A percentile compares a stretch with the other conserved stretches of the same genome.
Evolutionary conservation across 2,888 invertebrate species (phyloP).

Genomic region (Corythucha ciliata): DNA sequence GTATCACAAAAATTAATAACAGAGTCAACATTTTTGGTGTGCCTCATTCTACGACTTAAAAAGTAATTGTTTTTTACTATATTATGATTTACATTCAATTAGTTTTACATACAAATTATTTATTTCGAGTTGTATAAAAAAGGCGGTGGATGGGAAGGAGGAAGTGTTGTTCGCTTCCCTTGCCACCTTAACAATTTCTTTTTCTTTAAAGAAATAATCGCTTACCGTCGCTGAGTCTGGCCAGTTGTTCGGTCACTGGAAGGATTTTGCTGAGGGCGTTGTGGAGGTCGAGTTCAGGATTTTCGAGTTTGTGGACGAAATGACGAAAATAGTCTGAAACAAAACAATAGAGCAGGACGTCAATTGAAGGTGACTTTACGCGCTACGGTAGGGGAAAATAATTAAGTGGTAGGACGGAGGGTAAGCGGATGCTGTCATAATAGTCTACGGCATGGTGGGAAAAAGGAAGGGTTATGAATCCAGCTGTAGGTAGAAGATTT

Average conservation of each 20-base stretch:
- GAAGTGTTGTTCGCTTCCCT: neutral
- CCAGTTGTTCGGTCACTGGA: constrained; percentile 60
- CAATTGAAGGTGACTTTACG: too few relatives aligned
- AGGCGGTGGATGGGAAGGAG: neutral
- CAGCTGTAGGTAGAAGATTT: too few relatives aligned
- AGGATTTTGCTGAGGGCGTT: constrained; percentile 39
- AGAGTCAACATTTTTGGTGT: too few relatives aligned
- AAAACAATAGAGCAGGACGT: constrained; percentile 3
- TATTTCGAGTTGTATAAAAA: neutral
- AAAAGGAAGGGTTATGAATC: too few relatives aligned
- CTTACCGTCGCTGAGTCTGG: constrained; percentile 55
- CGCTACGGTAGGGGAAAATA: too few relatives aligned
- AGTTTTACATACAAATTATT: neutral
- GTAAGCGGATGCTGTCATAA: too few relatives aligned
- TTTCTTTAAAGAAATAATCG: neutral
- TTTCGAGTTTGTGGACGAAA: constrained; percentile 29
- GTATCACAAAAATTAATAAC: too few relatives aligned
- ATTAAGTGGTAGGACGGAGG: too few relatives aligned
- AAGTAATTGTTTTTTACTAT: neutral
- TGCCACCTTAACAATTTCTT: too few relatives aligned
- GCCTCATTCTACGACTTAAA: neutral
- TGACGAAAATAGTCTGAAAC: constrained; percentile 30
- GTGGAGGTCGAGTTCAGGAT: constrained; percentile 23
- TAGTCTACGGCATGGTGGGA: too few relatives aligned
- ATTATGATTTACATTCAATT: neutral